Conservation (phyloP, 2,113 vertebrate genomes). For the Melospiza georgiana region DNA sequence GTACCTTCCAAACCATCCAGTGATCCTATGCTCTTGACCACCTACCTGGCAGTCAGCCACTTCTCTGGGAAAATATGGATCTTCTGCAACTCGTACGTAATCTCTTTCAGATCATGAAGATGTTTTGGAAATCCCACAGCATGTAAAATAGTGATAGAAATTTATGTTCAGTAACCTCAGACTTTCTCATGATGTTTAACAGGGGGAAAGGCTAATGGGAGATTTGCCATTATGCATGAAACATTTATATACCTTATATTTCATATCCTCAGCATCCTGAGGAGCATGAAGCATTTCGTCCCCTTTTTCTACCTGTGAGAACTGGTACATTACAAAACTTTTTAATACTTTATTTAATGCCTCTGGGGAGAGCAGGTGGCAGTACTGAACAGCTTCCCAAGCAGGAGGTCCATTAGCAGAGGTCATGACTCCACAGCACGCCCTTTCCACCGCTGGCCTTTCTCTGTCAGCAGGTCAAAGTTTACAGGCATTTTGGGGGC, state of each 20-base stretch:
- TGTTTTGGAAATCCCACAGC: neutral
- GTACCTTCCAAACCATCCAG: neutral
- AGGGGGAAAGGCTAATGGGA: neutral
- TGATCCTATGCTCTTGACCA: neutral
- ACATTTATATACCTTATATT: neutral
- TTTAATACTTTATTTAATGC: neutral
- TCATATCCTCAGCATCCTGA: neutral
- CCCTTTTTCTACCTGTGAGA: neutral
- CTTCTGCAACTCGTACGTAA: neutral
- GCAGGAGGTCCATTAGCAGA: neutral
- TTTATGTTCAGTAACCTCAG: neutral
- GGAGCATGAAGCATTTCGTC: neutral
- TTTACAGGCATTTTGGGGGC: neutral
- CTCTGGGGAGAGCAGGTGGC: neutral
- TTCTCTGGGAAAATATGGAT: neutral
- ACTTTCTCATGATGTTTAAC: neutral
- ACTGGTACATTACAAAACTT: neutral
- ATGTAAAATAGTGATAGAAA: neutral
- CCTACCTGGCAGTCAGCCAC: neutral
- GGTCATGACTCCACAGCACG: neutral
- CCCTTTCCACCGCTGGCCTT: neutral
- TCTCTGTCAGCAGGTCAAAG: neutral
- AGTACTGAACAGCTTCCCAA: neutral
- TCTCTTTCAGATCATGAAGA: neutral
- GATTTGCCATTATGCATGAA: fast-evolving